These are phyloP conservation scores for Synergus gifuensis DNA, from an alignment of 2,888 invertebrate genomes.

Conservation along the genomic window DNA sequence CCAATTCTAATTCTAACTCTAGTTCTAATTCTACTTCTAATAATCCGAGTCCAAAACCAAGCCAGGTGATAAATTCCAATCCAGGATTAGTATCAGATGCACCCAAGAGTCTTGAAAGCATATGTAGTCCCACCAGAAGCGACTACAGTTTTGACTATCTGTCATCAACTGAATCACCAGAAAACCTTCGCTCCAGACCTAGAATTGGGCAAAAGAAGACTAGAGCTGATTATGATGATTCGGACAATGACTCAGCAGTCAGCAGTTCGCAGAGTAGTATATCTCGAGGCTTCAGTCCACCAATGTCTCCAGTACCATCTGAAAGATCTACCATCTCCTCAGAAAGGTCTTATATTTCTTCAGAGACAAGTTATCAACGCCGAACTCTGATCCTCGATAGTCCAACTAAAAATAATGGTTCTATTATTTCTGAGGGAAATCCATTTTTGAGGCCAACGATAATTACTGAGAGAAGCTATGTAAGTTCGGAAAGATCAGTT, in stretches of 20 bases:
- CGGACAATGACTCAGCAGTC: slow-evolving; percentile 93
- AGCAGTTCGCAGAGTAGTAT: slow-evolving; percentile 90
- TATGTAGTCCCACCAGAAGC: slow-evolving; percentile 81
- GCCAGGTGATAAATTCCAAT: slow-evolving; percentile 55
- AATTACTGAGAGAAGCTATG: slow-evolving; percentile 53
- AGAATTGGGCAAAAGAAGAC: slow-evolving; percentile 66
- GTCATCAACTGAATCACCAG: slow-evolving; percentile 72
- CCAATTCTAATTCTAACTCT: slow-evolving; percentile 42
- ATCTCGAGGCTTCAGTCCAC: slow-evolving; percentile 87
- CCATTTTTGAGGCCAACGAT: slow-evolving; percentile 43
- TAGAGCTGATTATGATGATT: slow-evolving; percentile 82
- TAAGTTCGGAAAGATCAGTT: slow-evolving; percentile 73
- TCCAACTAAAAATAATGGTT: slow-evolving; percentile 11
- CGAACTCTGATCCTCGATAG: slow-evolving; percentile 55
- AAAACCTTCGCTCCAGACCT: slow-evolving; percentile 61
- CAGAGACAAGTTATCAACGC: slow-evolving; percentile 76
- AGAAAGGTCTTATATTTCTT: slow-evolving; percentile 80
- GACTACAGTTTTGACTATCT: slow-evolving; percentile 81
- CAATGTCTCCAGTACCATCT: slow-evolving; percentile 84
- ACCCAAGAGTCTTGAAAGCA: slow-evolving; percentile 81
- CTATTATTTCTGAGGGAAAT: slow-evolving; percentile 45
- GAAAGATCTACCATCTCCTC: slow-evolving; percentile 78
- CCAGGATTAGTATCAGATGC: slow-evolving; percentile 71
- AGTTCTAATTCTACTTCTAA: slow-evolving; percentile 36
- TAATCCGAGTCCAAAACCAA: slow-evolving; percentile 48